Conservation (phyloP, 2,797 vertebrate species). For the Distichodus sexfasciatus region DNA sequence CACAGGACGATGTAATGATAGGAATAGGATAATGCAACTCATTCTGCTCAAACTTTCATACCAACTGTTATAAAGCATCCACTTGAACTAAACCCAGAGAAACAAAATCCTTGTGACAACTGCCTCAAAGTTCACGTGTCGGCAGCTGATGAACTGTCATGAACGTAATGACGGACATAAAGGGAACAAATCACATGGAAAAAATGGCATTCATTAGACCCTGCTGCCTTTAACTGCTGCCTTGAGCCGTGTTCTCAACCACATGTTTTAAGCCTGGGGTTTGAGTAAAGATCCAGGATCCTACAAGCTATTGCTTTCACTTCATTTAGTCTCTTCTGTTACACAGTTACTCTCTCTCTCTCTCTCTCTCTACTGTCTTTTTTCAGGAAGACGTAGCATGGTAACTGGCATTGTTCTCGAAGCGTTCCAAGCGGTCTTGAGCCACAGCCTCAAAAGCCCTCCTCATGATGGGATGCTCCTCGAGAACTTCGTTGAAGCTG, state of each 20-base stretch:
- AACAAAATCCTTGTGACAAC: not conserved
- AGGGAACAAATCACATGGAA: not conserved
- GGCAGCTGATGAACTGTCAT: not conserved
- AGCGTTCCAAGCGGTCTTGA: constrained; percentile 84
- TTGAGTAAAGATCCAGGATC: not conserved
- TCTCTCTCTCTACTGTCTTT: not conserved
- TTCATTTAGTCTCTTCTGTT: too few species aligned
- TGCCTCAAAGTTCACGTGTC: not conserved
- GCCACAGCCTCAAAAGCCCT: constrained; percentile 91
- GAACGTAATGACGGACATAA: not conserved
- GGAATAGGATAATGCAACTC: too few species aligned
- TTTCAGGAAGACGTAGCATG: not conserved
- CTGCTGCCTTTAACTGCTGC: not conserved
- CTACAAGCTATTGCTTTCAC: too few species aligned
- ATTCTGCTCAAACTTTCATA: too few species aligned
- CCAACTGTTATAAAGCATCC: not conserved
- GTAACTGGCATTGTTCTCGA: constrained; percentile 43
- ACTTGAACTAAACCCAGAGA: not conserved
- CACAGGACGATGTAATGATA: too few species aligned
- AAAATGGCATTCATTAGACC: not conserved
- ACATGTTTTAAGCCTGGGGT: not conserved
- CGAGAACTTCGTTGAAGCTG: constrained; percentile 92
- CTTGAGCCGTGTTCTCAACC: not conserved
- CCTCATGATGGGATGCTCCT: constrained; percentile 95
- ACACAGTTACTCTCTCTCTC: constrained; percentile 11